These are phyloP conservation scores for Chelon auratus DNA, from an alignment of 2,797 vertebrate genomes.

Conservation along the genomic window DNA sequence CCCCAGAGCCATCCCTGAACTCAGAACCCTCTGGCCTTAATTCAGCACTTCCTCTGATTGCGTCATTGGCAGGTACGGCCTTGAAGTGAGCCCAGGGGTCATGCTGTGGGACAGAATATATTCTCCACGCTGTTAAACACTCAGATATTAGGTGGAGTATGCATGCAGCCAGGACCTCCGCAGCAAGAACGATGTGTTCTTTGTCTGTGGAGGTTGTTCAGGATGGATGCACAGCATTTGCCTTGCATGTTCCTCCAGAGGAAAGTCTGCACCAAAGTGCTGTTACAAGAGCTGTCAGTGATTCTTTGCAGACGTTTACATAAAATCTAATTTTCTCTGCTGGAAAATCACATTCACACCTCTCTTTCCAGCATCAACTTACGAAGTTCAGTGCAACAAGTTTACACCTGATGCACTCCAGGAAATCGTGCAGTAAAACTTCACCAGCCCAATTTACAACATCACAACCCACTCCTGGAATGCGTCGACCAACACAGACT, in stretches of 20 bases:
- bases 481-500: background rate
- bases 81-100: conserved; percentile 28
- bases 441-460: background rate
- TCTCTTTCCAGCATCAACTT: background rate
- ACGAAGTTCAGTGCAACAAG: background rate
- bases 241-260: background rate
- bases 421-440: background rate
- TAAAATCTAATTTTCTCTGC: background rate
- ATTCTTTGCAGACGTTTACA: conserved; percentile 2
- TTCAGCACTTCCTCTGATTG: conserved; percentile 55
- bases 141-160: conserved; percentile 27
- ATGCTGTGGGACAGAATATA: conserved; percentile 19
- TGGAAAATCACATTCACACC: background rate
- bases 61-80: conserved; percentile 65
- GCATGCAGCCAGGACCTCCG: conserved; percentile 52
- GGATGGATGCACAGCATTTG: background rate
- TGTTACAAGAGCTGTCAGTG: conserved; percentile 1
- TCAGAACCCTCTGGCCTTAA: conserved; percentile 50
- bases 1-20: conserved; percentile 66
- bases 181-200: conserved; percentile 16
- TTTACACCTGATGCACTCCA: background rate
- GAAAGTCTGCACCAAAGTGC: background rate
- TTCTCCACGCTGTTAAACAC: conserved; percentile 47
- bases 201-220: conserved; percentile 11
- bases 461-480: background rate